phyloP scores from a whole-genome alignment of 2,888 invertebrate genomes.

The Germaria angustata region DNA sequence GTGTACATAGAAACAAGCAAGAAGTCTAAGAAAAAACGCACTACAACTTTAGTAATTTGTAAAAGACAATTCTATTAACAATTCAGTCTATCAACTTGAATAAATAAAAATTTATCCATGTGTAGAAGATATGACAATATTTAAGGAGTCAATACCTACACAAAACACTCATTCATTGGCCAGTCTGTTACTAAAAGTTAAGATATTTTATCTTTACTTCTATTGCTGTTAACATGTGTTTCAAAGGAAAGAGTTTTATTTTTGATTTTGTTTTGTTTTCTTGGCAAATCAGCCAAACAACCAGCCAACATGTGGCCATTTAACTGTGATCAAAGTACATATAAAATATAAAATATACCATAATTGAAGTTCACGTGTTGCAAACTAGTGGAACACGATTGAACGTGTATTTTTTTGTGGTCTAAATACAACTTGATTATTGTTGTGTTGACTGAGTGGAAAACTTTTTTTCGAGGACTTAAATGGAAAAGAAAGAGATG shows the following conservation, averaged over 20 bases:
- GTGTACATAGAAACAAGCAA: too few species aligned
- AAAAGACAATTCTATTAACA: not conserved
- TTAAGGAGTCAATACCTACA: not conserved
- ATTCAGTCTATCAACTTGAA: not conserved
- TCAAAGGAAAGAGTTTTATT: not conserved
- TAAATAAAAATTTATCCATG: not conserved
- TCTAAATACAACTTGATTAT: conserved; percentile 16
- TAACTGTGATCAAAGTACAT: conserved; percentile 35
- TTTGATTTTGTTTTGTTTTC: not conserved
- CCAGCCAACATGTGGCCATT: conserved; percentile 32
- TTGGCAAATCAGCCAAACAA: not conserved
- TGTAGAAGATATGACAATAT: conserved; percentile 6
- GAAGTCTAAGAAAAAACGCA: not conserved
- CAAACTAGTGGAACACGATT: conserved; percentile 27
- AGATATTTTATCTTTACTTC: not conserved
- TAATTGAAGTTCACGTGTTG: conserved; percentile 46
- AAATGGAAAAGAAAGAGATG: not conserved
- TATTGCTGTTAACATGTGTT: conserved; percentile 9
- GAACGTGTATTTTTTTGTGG: conserved; percentile 1
- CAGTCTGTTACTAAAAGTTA: not conserved
- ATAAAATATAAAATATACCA: conserved; percentile 24
- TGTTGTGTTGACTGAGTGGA: not conserved
- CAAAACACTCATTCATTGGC: not conserved
- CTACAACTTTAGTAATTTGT: not conserved
- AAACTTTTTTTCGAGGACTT: not conserved